Conservation (phyloP, 2,888 invertebrate species). For the Flexamia atlantica region DNA sequence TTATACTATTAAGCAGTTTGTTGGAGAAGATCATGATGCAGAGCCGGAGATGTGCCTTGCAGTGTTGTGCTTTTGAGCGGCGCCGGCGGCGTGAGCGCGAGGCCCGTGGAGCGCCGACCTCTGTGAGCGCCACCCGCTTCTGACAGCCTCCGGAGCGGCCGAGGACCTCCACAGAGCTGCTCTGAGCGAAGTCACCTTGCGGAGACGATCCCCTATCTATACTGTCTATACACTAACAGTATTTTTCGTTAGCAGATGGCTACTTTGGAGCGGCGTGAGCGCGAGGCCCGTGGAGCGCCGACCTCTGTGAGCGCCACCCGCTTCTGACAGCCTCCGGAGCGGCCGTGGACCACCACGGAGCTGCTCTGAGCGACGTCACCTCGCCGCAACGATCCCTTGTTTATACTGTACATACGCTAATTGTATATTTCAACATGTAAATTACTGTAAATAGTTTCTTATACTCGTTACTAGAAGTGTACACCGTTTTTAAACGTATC, state of each 20-base stretch:
- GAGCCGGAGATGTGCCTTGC: conserved; percentile 27
- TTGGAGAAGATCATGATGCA: neutral
- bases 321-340: conserved; percentile 68
- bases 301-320: conserved; percentile 66
- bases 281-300: conserved; percentile 44
- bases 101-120: conserved; percentile 42
- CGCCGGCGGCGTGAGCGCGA: conserved; percentile 1
- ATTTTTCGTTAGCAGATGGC: no score
- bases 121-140: conserved; percentile 67
- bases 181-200: conserved; percentile 51
- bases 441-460: neutral
- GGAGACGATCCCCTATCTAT: neutral
- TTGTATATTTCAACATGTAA: neutral
- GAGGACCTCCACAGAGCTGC: conserved; percentile 67
- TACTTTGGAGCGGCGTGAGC: neutral
- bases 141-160: conserved; percentile 67
- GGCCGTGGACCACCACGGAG: conserved; percentile 68
- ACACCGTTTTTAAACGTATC: neutral
- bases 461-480: neutral
- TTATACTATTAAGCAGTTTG: conserved; percentile 20
- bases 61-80: conserved; percentile 35
- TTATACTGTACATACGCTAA: neutral
- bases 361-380: conserved; percentile 61
- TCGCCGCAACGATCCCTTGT: neutral
- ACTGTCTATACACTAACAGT: neutral